Conservation (phyloP, 1,140 invertebrate genomes). For the Nasonia longicornis region DNA sequence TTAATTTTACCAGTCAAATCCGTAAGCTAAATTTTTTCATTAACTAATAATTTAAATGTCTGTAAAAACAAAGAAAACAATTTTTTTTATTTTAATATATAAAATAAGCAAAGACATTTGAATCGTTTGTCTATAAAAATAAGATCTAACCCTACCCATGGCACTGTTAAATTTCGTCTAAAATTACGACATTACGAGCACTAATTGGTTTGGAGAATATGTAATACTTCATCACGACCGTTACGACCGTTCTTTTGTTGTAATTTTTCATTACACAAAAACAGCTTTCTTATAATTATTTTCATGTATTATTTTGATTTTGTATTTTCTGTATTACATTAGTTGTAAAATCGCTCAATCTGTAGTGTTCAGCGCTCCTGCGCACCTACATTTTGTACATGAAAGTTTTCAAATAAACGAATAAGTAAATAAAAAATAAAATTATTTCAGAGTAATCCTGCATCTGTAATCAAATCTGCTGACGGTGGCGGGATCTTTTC, state of each 20-base stretch:
- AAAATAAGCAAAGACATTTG: neutral
- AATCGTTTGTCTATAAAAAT: neutral
- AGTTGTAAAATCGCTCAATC: neutral
- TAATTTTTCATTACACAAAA: neutral
- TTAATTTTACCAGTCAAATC: slow-evolving; percentile 78
- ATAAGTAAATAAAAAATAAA: slow-evolving; percentile 15
- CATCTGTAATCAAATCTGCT: slow-evolving; percentile 51
- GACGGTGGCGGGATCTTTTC: slow-evolving; percentile 55
- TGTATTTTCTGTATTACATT: neutral
- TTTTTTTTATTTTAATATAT: slow-evolving; percentile 4
- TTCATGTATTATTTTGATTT: slow-evolving; percentile 8
- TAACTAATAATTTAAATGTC: slow-evolving; percentile 4
- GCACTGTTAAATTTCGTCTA: neutral
- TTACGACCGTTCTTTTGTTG: neutral
- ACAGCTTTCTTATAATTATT: neutral
- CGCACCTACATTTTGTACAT: slow-evolving; percentile 1
- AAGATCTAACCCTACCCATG: neutral
- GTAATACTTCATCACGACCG: neutral
- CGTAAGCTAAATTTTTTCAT: slow-evolving; percentile 51
- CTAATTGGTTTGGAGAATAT: neutral
- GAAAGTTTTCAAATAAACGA: neutral
- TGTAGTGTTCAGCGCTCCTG: neutral
- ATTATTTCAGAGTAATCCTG: slow-evolving; percentile 52
- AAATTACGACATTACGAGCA: neutral
- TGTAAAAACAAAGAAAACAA: neutral